These are phyloP conservation scores for Hyles euphorbiae DNA, from an alignment of 1,140 invertebrate genomes.

Conservation along the genomic window DNA sequence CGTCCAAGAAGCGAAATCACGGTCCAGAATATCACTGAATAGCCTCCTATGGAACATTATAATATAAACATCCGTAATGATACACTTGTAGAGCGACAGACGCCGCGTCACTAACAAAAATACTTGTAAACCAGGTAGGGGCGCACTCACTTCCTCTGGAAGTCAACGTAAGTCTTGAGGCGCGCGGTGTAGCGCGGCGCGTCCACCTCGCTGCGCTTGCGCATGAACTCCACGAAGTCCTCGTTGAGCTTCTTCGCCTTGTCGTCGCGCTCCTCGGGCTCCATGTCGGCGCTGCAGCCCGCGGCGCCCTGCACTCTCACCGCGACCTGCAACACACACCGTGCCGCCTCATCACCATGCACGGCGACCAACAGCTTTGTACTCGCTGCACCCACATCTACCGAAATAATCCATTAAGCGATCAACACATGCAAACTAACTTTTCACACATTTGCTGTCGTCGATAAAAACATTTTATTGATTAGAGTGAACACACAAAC, in stretches of 20 bases:
- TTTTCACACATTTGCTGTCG: slow-evolving; percentile 4
- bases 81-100: no score
- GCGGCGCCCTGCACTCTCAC: not conserved
- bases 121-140: no score
- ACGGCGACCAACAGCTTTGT: no score
- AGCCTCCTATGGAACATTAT: no score
- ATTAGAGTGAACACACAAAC: slow-evolving; percentile 5
- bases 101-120: no score
- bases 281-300: slow-evolving; percentile 31
- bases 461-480: slow-evolving; percentile 9
- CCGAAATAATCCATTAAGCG: no score
- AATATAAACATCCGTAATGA: no score
- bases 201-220: slow-evolving; percentile 47
- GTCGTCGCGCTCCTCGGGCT: slow-evolving; percentile 26
- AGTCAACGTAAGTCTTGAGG: slow-evolving; percentile 41
- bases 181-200: slow-evolving; percentile 39
- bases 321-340: not conserved
- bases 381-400: no score
- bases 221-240: slow-evolving; percentile 42
- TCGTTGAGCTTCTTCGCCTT: slow-evolving; percentile 41
- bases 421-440: not conserved
- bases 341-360: no score
- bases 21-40: no score
- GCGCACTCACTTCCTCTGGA: slow-evolving; percentile 39
- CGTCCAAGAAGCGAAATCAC: no score